Evolutionary conservation across 2,113 vertebrate species (phyloP).

Genomic region (Phylloscopus whistleri): DNA sequence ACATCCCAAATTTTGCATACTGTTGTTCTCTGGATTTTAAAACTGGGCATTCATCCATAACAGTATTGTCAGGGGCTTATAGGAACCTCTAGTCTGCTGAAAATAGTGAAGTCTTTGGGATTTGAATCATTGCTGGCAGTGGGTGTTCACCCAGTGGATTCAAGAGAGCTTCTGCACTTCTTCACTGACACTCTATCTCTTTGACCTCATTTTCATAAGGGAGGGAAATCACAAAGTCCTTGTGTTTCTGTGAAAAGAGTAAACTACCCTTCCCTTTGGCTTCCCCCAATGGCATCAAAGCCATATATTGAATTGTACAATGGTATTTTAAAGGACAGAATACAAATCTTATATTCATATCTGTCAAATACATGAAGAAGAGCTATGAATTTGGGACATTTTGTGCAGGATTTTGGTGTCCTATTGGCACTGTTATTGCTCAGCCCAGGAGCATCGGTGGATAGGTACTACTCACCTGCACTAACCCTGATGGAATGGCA

Average conservation of each 20-base stretch:
- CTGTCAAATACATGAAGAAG: background rate
- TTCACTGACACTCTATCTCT: background rate
- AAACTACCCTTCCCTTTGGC: background rate
- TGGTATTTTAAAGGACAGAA: background rate
- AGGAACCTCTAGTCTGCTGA: background rate
- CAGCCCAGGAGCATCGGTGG: background rate
- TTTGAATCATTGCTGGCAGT: conserved; percentile 35
- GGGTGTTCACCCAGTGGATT: background rate
- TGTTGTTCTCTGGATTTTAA: background rate
- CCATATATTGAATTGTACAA: background rate
- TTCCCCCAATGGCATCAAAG: background rate
- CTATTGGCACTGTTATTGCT: background rate
- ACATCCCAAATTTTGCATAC: background rate
- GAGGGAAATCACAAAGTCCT: background rate
- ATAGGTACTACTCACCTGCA: background rate
- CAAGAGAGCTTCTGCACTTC: conserved; percentile 27
- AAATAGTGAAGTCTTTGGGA: conserved; percentile 32
- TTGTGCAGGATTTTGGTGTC: background rate
- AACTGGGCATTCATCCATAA: background rate
- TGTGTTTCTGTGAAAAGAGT: background rate
- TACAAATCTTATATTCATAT: background rate
- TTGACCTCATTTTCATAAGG: background rate
- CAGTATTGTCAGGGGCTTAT: background rate
- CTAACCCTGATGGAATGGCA: background rate
- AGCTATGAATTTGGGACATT: background rate